Evolutionary conservation across 2,888 invertebrate species (phyloP).

Genomic region (Polyommatus icarus): DNA sequence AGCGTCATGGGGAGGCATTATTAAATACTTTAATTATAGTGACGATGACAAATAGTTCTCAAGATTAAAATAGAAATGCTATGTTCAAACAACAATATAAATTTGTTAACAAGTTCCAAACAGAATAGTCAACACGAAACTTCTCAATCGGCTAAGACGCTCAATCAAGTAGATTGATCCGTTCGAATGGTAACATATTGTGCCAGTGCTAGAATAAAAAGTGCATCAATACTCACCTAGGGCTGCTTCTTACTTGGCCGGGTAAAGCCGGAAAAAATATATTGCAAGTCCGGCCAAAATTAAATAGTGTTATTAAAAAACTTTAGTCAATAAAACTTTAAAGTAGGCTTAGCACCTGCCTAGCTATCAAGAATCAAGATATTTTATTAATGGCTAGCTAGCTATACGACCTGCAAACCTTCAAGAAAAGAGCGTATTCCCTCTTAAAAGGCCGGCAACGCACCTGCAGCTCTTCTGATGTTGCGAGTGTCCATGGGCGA

Average conservation of each 20-base stretch:
- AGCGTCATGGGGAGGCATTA: too few relatives aligned
- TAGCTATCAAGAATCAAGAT: too few relatives aligned
- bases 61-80: neutral
- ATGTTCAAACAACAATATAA: neutral
- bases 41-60: neutral
- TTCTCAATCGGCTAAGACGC: conserved; percentile 52
- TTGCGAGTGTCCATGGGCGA: too few relatives aligned
- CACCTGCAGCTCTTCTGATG: too few relatives aligned
- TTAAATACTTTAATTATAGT: neutral
- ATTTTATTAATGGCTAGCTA: too few relatives aligned
- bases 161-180: conserved; percentile 65
- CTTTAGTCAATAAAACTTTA: too few relatives aligned
- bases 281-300: neutral
- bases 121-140: conserved; percentile 28
- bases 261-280: neutral
- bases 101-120: neutral
- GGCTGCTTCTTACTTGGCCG: neutral
- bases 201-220: conserved; percentile 69
- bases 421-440: too few relatives aligned
- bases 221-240: conserved; percentile 55
- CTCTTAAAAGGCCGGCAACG: too few relatives aligned
- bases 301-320: too few relatives aligned
- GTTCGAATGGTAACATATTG: conserved; percentile 67
- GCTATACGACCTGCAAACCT: too few relatives aligned
- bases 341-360: too few relatives aligned